Evolutionary conservation across 2,113 vertebrate genomes (phyloP).

Genomic region (Prietella phreatophila): DNA sequence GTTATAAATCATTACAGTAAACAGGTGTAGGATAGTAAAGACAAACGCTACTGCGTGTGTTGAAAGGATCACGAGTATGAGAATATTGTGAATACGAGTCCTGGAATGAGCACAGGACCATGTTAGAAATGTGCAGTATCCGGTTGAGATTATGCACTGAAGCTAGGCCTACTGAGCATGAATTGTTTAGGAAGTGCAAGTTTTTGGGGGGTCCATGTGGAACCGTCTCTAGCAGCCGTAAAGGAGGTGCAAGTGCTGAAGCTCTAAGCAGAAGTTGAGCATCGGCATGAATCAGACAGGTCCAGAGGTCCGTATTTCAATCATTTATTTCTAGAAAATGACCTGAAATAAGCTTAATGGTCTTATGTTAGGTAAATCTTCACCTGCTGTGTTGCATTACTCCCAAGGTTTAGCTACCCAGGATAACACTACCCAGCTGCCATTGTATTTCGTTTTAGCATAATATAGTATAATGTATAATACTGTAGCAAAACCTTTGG

Average conservation of each 20-base stretch:
- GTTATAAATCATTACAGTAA: not conserved
- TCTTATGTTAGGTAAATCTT: not conserved
- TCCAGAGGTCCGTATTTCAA: not conserved
- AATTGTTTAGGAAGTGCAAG: not conserved
- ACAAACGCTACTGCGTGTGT: not conserved
- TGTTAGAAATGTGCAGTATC: not conserved
- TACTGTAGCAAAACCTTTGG: not conserved
- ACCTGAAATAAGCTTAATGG: not conserved
- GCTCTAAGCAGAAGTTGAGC: not conserved
- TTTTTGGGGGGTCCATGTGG: not conserved
- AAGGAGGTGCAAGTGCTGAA: not conserved
- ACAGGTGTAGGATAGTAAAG: not conserved
- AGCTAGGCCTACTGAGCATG: not conserved
- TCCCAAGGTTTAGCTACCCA: not conserved
- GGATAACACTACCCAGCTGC: not conserved
- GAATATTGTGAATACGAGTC: not conserved
- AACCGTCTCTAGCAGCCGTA: not conserved
- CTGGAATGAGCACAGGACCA: no score
- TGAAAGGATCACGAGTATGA: not conserved
- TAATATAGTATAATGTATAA: not conserved
- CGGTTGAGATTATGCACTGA: not conserved
- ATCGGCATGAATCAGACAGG: not conserved
- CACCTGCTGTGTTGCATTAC: not conserved
- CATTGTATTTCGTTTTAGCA: no score
- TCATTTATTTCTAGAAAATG: not conserved